Evolutionary conservation across 2,888 invertebrate species (phyloP).

Genomic region (Melipona beecheii): DNA sequence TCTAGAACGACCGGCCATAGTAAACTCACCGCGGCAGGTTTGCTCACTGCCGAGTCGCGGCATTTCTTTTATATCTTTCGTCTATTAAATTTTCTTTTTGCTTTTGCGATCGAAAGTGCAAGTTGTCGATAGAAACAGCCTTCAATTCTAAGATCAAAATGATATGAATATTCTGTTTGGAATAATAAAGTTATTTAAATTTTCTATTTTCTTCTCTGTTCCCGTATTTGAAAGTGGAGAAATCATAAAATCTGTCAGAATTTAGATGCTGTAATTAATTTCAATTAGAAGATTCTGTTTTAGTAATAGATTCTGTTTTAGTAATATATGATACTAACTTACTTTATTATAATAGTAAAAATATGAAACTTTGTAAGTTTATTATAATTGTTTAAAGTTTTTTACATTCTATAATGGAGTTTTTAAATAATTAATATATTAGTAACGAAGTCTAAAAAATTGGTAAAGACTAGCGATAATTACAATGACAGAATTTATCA

Average conservation of each 20-base stretch:
- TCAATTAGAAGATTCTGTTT: no score
- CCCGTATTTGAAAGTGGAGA: no score
- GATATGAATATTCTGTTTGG: no score
- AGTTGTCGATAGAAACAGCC: not conserved
- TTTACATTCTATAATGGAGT: not conserved
- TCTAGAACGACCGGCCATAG: constrained; percentile 77
- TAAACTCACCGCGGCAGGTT: constrained; percentile 67
- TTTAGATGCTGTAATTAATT: no score
- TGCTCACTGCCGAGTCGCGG: constrained; percentile 23
- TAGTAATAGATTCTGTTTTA: no score
- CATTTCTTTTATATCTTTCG: not conserved
- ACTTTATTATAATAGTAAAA: no score
- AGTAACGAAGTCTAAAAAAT: not conserved
- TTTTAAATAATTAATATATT: not conserved
- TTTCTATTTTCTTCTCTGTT: no score
- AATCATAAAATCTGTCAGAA: no score
- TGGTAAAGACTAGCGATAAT: constrained; percentile 1
- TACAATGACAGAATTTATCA: not conserved
- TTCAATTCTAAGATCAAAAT: not conserved
- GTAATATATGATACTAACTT: no score
- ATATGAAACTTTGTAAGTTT: no score
- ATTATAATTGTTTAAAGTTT: not conserved
- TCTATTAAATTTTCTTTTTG: not conserved
- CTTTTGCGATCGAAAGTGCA: not conserved
- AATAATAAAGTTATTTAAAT: no score